Evolutionary conservation across 2,113 vertebrate genomes (phyloP).

Genomic region (Macrotus californicus): DNA sequence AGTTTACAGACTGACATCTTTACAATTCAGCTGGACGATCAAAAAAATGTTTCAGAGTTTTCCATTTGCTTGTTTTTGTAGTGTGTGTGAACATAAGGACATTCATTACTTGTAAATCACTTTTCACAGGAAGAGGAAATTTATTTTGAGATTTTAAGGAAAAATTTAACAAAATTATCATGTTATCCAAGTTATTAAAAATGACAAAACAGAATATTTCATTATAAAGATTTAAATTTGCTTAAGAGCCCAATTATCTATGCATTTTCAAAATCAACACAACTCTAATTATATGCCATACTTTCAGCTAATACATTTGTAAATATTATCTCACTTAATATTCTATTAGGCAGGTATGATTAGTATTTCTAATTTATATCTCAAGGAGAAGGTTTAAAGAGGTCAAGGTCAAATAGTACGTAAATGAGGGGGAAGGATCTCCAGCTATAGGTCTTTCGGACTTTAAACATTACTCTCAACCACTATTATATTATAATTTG

Average conservation of each 20-base stretch:
- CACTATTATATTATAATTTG: background rate
- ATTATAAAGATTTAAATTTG: constrained; percentile 19
- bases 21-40: background rate
- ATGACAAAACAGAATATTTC: background rate
- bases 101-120: background rate
- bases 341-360: background rate
- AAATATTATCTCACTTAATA: constrained; percentile 24
- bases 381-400: background rate
- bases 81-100: background rate
- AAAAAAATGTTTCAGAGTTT: background rate
- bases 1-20: background rate
- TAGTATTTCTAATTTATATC: background rate
- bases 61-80: constrained; percentile 24
- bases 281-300: background rate
- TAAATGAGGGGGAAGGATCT: background rate
- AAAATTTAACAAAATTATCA: background rate
- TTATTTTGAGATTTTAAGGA: constrained; percentile 15
- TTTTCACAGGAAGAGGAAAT: background rate
- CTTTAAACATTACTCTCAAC: background rate
- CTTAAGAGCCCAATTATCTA: background rate
- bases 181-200: background rate
- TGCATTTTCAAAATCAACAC: background rate
- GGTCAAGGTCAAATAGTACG: constrained; percentile 1
- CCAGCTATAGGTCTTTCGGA: background rate
- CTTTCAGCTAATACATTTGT: background rate